phyloP scores from a whole-genome alignment of 2,113 vertebrate genomes.

The Empidonax alnorum region DNA sequence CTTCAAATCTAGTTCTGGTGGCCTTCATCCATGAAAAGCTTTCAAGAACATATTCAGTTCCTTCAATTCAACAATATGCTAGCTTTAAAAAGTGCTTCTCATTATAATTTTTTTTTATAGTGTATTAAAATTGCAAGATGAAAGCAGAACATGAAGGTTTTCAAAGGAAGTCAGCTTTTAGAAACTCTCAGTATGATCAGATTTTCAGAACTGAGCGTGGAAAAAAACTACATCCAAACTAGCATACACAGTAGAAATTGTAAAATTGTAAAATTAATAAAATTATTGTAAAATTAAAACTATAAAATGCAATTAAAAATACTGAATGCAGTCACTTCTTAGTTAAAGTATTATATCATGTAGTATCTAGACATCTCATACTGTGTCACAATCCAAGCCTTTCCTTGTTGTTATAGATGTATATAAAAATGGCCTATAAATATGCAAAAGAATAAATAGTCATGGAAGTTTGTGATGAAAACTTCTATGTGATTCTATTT shows the following conservation, averaged over 20 bases:
- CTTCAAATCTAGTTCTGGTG: background rate
- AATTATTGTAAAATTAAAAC: background rate
- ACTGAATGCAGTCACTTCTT: background rate
- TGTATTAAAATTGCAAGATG: background rate
- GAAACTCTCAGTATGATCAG: background rate
- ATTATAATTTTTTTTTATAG: background rate
- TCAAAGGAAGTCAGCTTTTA: background rate
- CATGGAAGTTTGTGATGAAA: background rate
- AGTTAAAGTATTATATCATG: background rate
- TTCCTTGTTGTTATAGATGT: background rate
- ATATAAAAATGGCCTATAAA: background rate
- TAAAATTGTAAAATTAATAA: background rate
- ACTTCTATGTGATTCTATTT: conserved; percentile 17
- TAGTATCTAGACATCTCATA: background rate
- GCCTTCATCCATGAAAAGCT: background rate
- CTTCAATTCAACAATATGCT: background rate
- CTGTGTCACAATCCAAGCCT: background rate
- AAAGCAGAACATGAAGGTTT: background rate
- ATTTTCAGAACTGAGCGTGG: background rate
- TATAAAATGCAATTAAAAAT: background rate
- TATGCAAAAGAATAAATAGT: background rate
- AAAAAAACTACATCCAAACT: background rate
- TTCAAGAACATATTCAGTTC: background rate
- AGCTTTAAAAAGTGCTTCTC: background rate
- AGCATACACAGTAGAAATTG: background rate